Percentiles rank a stretch among this genome's conserved stretches.
These are phyloP conservation scores for Sciurus carolinensis DNA, from an alignment of 2,797 vertebrate genomes.

Conservation along the genomic window DNA sequence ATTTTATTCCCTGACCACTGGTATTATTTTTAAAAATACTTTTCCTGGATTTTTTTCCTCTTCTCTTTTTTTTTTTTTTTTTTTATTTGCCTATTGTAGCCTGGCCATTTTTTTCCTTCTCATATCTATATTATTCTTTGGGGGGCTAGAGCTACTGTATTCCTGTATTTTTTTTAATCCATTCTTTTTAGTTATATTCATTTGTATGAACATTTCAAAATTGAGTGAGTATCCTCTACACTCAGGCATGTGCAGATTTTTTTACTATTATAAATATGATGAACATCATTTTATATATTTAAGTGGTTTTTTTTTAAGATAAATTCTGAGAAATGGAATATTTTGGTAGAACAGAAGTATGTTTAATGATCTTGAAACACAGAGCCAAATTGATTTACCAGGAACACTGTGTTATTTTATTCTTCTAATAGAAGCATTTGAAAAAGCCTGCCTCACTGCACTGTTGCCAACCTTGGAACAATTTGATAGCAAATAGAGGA, in stretches of 20 bases:
- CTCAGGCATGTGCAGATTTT: neutral
- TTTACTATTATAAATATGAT: neutral
- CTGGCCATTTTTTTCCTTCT: neutral
- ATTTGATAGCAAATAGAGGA: constrained; percentile 51
- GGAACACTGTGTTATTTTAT: constrained; percentile 62
- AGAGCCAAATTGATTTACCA: constrained; percentile 70
- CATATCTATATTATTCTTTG: neutral
- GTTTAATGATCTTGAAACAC: constrained; percentile 75
- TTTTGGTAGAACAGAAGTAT: constrained; percentile 71
- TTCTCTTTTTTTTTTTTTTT: neutral
- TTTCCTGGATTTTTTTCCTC: neutral
- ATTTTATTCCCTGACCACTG: neutral
- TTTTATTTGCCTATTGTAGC: neutral
- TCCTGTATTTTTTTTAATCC: neutral
- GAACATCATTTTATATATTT: constrained; percentile 28
- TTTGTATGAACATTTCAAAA: neutral
- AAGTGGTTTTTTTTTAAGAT: constrained; percentile 16
- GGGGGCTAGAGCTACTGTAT: neutral
- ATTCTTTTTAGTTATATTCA: neutral
- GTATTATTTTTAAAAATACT: neutral
- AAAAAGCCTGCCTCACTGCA: neutral
- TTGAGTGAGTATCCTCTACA: neutral
- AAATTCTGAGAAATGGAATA: constrained; percentile 64
- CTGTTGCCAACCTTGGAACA: constrained; percentile 51
- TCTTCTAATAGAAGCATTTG: constrained; percentile 66